Base-by-base conservation (phyloP, 2,113 vertebrate species). In the Theristicus caerulescens region DNA sequence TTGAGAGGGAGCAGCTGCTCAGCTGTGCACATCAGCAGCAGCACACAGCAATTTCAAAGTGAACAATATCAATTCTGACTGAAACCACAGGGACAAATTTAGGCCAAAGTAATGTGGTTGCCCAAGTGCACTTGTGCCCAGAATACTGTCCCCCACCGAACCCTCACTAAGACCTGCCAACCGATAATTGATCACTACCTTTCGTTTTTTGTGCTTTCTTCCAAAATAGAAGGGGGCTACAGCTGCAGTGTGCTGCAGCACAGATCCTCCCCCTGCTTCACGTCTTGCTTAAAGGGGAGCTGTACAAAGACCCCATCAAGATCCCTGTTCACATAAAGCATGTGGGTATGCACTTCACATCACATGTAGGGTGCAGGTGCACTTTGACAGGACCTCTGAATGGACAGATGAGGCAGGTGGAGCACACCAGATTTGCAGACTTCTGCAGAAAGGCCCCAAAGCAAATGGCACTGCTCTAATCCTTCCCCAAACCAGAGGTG, bases 1-100 rank as follows among this genome's bases (percentile, higher is more conserved):
- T 73, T 82, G 55, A 96, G 93, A 95, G 82, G 51, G 22, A 96
- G 86, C 94, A 96, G 96, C 91, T 96, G 95, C 76, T 96, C 82
- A 81, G 40, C 92, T 86, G 58, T 66, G 79, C 71, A 52, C 64
- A 81, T 18, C 85, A 90, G 74, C 58, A 74, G 57, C 67, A 94
- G 57, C 92, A 54, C 49, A 74, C 61, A 87, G 84, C 62, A 73
- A 61, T 90, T 85, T 72, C 66, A 38, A 76, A 72, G 40, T 38
- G 25, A 73, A 85, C 62, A 90, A 20, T 82, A 65, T 70, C 8
- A 88, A 22, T 69, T 82, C 65, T 69, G 49, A 70, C 71, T 77
- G 64, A 85, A 96, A 87, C 65, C 58, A 42, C 16, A 42, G 77
- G 44, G 81, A 72, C 5, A 4, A 81, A 89, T 91, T 77, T 69